Evolutionary conservation across 1,140 invertebrate genomes (phyloP), one percentile per base, ranked within the genome.

Genomic region (Atopsyche davidsoni): DNA sequence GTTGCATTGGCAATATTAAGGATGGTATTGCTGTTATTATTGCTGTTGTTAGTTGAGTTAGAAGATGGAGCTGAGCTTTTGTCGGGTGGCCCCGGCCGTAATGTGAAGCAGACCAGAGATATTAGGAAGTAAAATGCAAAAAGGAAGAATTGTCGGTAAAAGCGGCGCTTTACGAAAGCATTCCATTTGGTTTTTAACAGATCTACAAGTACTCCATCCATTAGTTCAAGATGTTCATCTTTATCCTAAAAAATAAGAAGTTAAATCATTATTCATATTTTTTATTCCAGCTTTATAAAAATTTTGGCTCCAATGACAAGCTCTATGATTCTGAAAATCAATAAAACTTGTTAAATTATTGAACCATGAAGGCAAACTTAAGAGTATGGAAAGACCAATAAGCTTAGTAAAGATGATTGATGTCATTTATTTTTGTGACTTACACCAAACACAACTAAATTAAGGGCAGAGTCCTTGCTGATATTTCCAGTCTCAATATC

Each of bases 371-470:
- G 25, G 25, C 25, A n/a, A 28, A 7, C n/a, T n/a, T 7, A n/a
- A 7, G n/a, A n/a, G 6, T n/a, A n/a, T n/a, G n/a, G n/a, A n/a
- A n/a, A n/a, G n/a, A n/a, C n/a, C n/a, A n/a, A n/a, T n/a, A n/a
- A n/a, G n/a, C n/a, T n/a, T n/a, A n/a, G n/a, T n/a, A n/a, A n/a
- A n/a, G n/a, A n/a, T n/a, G n/a, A n/a, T n/a, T n/a, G n/a, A n/a
- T n/a, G n/a, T n/a, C n/a, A n/a, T n/a, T n/a, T n/a, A n/a, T n/a
- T n/a, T n/a, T 36, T 36, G 14, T 9, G 9, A 68, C 79, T 78
- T 76, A 92, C 93, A 40, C 95, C 95, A 78, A 98, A 97, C 3
- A 96, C 92, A n/a, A 98, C 92, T n/a, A 97, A 81, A 77, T 96
- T 96, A 3, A 98, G 72, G 1, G 90, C 94, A 0, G 93, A 97